Evolutionary conservation across 2,797 vertebrate species (phyloP).

Genomic region (Acrossocheilus wenchowensis): DNA sequence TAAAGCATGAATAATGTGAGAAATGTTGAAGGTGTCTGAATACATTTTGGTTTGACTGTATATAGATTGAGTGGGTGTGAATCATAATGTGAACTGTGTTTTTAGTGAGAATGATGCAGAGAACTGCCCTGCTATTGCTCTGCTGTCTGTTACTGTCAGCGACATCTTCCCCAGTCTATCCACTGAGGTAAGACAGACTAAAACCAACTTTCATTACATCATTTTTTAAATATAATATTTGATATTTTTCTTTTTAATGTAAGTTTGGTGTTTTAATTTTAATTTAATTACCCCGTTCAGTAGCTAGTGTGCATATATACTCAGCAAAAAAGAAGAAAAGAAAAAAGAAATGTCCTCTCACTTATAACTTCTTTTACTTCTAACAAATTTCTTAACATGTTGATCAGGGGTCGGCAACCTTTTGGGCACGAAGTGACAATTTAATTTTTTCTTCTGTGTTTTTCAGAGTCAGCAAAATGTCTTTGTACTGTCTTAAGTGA

Average conservation of each 20-base stretch:
- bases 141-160: slow-evolving; percentile 82
- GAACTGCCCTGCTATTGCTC: slow-evolving; percentile 82
- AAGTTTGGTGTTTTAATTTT: slow-evolving; percentile 5
- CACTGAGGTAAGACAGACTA: slow-evolving; percentile 82
- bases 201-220: neutral
- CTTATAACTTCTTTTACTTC: neutral
- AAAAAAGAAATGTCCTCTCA: no score
- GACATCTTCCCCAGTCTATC: slow-evolving; percentile 80
- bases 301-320: neutral
- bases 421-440: no score
- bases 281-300: neutral
- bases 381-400: neutral
- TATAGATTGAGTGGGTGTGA: slow-evolving; percentile 67
- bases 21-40: no score
- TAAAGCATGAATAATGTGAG: no score
- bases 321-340: no score
- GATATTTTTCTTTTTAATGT: no score
- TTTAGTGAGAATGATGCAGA: slow-evolving; percentile 82
- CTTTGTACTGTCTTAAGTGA: neutral
- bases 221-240: no score
- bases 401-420: neutral
- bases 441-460: no score
- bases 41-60: no score
- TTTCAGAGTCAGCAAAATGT: no score
- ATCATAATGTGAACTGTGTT: slow-evolving; percentile 69